Base-by-base conservation (phyloP, 2,797 vertebrate genomes). In the Corythornis leucogaster region DNA sequence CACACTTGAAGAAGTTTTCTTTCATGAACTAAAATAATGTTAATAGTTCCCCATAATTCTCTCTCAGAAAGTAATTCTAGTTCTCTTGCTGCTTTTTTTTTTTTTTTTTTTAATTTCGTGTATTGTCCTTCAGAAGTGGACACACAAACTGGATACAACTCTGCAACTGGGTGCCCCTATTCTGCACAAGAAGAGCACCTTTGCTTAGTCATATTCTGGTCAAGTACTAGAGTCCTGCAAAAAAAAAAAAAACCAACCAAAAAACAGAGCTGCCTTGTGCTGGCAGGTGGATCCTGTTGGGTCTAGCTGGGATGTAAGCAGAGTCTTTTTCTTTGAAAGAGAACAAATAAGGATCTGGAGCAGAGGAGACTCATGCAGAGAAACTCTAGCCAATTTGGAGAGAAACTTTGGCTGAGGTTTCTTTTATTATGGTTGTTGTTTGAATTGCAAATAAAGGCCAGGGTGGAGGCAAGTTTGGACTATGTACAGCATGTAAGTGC, bases 381-480 rank as follows among this genome's bases (percentile, higher is more conserved):
- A 33, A 93, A 53, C 16, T 21, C 43, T 66, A 86, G 87, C 85
- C 92, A 96, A 92, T 94, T 77, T 76, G 68, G 63, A 92, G 68
- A 90, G 82, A 88, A 93, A 55, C 75, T 73, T 85, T 92, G 90
- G 67, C 89, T 85, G 64, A 76, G 46, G 31, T 91, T 92, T 67
- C 17, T 70, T 82, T 84, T 92, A 84, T 94, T 91, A 88, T 80
- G 94, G 91, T 86, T 94, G 78, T 85, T 84, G 75, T 90, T 68
- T 92, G 80, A 94, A 87, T 82, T 91, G 84, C 85, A 92, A 93
- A 90, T 90, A 94, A 96, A 94, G 64, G 70, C 91, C 91, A 92
- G 94, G 89, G 95, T 96, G 89, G 59, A 96, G 91, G 70, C 78
- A 88, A 90, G 86, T 93, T 77, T 91, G 90, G 91, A 88, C 78